phyloP scores from a whole-genome alignment of 2,113 vertebrate species.

The Ciconia maguari region DNA sequence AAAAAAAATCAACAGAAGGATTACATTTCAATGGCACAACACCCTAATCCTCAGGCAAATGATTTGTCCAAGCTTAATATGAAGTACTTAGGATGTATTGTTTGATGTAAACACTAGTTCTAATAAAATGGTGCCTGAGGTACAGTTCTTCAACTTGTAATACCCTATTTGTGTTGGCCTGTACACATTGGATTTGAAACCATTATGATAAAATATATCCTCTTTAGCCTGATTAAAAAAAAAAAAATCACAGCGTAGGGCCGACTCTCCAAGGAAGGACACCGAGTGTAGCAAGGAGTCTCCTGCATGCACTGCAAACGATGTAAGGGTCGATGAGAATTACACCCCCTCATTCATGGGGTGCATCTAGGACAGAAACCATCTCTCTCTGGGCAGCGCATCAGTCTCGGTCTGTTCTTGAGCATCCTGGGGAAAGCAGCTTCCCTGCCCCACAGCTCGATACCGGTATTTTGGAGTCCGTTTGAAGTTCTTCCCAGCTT shows the following conservation, averaged over 20 bases:
- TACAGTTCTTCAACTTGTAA: conserved; percentile 92
- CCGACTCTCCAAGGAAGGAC: background rate
- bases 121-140: conserved; percentile 96
- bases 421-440: background rate
- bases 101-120: conserved; percentile 98
- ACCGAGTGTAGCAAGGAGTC: background rate
- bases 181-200: conserved; percentile 81
- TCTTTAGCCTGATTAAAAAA: conserved; percentile 81
- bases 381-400: fast-evolving
- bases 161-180: conserved; percentile 90
- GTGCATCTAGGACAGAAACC: background rate
- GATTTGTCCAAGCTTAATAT: conserved; percentile 99
- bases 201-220: conserved; percentile 89
- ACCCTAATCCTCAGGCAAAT: conserved; percentile 98
- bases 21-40: conserved; percentile 94
- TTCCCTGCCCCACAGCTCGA: background rate
- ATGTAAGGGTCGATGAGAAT: background rate
- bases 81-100: conserved; percentile 96
- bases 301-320: fast-evolving
- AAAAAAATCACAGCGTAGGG: background rate
- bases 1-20: conserved; percentile 91
- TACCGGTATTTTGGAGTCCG: background rate
- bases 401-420: background rate
- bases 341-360: fast-evolving
- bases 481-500: background rate